phyloP scores from a whole-genome alignment of 2,797 vertebrate species.

The Myotis vivesi region DNA sequence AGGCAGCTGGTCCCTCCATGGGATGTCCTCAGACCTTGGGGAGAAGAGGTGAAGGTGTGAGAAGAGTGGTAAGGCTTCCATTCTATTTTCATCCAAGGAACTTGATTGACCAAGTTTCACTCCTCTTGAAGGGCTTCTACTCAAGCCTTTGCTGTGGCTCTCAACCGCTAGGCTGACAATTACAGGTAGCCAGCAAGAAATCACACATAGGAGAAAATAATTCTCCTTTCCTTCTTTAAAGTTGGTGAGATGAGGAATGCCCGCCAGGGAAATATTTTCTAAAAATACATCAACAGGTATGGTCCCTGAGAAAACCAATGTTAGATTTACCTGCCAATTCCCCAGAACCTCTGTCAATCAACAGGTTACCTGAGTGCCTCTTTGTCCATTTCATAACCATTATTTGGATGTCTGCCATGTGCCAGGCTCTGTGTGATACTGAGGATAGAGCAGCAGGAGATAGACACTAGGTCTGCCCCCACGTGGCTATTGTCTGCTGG shows the following conservation, averaged over 20 bases:
- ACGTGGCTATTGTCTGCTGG: rapidly evolving
- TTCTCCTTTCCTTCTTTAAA: constrained; percentile 8
- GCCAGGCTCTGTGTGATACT: neutral
- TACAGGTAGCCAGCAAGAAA: neutral
- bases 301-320: neutral
- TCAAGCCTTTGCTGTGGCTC: neutral
- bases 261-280: neutral
- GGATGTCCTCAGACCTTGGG: neutral
- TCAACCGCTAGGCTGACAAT: neutral
- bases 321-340: neutral
- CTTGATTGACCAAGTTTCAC: neutral
- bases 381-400: neutral
- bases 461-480: neutral
- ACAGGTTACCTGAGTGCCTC: neutral
- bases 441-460: neutral
- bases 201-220: neutral
- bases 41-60: neutral
- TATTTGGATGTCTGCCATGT: neutral
- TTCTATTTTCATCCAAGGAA: neutral
- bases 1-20: neutral
- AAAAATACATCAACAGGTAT: neutral
- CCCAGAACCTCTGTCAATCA: neutral
- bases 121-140: neutral
- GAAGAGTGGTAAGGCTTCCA: neutral
- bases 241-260: neutral